Percentiles rank a stretch among this genome's conserved stretches.
phyloP scores from a whole-genome alignment of 1,140 invertebrate genomes.

The Ostrea edulis region DNA sequence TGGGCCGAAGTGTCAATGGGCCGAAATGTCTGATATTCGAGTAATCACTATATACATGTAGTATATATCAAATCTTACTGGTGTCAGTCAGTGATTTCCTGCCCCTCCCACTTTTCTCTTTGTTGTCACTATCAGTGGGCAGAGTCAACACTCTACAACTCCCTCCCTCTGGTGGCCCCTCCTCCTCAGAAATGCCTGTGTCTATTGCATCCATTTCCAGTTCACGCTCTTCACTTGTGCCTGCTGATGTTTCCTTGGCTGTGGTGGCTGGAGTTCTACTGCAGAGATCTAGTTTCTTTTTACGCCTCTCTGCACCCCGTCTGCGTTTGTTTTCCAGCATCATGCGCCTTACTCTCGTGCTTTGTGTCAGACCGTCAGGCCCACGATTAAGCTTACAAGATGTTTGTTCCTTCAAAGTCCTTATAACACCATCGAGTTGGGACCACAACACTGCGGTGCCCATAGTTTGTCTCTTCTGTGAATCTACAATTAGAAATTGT shows the following conservation, averaged over 20 bases:
- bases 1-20: too few relatives aligned
- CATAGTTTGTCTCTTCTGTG: slow-evolving; percentile 44
- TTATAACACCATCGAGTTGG: slow-evolving; percentile 27
- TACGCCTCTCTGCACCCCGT: neutral
- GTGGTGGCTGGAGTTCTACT: neutral
- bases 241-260: neutral
- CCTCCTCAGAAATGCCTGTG: neutral
- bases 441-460: neutral
- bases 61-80: neutral
- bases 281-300: slow-evolving; percentile 24
- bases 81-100: neutral
- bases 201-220: neutral
- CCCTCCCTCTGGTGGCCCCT: neutral
- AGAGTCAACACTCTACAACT: neutral
- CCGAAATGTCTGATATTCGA: too few relatives aligned
- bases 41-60: neutral
- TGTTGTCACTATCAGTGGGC: neutral
- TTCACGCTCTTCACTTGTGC: neutral
- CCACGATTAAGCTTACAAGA: neutral
- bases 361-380: neutral
- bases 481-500: slow-evolving; percentile 28
- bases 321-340: neutral
- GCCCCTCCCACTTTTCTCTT: neutral
- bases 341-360: slow-evolving; percentile 11
- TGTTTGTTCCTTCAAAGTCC: slow-evolving; percentile 39